Evolutionary conservation across 2,113 vertebrate species (phyloP).

Genomic region (Zootoca vivipara): DNA sequence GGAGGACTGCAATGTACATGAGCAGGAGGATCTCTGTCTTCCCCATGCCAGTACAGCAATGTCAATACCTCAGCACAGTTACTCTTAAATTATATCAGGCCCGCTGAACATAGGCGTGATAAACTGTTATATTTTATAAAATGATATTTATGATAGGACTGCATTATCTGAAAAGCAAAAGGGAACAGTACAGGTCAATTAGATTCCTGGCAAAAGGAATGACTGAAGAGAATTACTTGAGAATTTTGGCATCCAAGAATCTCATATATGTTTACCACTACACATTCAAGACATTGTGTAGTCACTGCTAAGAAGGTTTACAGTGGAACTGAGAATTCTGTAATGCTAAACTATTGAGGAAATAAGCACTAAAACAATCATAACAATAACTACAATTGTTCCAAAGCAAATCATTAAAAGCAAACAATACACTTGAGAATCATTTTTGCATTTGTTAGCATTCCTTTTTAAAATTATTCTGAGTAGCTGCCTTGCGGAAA

Average conservation of each 20-base stretch:
- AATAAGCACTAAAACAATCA: conserved; percentile 44
- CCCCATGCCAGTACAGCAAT: neutral
- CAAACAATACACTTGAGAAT: conserved; percentile 49
- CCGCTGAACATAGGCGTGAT: neutral
- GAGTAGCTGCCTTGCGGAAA: conserved; percentile 47
- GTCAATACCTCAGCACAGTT: neutral
- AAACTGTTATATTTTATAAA: neutral
- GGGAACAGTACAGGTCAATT: neutral
- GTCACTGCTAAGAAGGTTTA: rapidly evolving
- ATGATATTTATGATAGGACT: rapidly evolving
- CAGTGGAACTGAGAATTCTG: conserved; percentile 9
- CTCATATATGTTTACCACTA: neutral
- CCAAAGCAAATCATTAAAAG: conserved; percentile 29
- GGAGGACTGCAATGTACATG: neutral
- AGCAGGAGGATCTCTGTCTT: neutral
- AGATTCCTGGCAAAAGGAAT: neutral
- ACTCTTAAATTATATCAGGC: neutral
- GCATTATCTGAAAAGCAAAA: conserved; percentile 10
- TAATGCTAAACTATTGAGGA: neutral
- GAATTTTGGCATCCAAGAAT: rapidly evolving
- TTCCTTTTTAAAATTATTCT: conserved; percentile 18
- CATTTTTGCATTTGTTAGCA: conserved; percentile 25
- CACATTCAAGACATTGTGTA: neutral
- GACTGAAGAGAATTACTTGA: neutral
- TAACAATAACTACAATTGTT: conserved; percentile 4